These are phyloP conservation scores for Leptinotarsa defecta DNA, from an alignment of 1,140 invertebrate genomes.

Conservation along the genomic window DNA sequence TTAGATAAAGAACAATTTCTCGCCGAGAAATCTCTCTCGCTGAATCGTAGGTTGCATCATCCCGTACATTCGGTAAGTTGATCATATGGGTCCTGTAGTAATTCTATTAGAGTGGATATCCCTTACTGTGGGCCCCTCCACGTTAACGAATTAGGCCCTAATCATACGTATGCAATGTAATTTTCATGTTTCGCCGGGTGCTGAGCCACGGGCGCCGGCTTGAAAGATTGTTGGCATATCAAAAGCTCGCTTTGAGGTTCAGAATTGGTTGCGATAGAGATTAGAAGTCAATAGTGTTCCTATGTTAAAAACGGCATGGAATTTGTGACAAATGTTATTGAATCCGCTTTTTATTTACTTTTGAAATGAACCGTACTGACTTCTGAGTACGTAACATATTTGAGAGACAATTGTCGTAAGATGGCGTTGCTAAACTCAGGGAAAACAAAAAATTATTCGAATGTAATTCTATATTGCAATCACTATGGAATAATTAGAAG, in stretches of 20 bases:
- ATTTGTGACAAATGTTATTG: too few species aligned
- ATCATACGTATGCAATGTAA: conserved; percentile 36
- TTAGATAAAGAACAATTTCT: background rate
- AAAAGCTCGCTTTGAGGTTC: background rate
- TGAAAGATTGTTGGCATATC: background rate
- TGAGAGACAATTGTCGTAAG: too few species aligned
- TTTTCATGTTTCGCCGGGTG: conserved; percentile 26
- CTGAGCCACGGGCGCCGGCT: conserved; percentile 14
- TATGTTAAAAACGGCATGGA: too few species aligned
- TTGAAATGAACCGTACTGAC: too few species aligned
- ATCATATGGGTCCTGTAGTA: conserved; percentile 33
- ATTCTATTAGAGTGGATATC: conserved; percentile 37
- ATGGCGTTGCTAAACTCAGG: too few species aligned
- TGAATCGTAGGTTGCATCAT: conserved; percentile 1
- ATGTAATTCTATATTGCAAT: too few species aligned
- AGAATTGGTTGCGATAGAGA: too few species aligned
- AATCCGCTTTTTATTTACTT: too few species aligned
- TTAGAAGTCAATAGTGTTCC: too few species aligned
- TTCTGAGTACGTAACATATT: too few species aligned
- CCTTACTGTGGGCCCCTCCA: conserved; percentile 34
- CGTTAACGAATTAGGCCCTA: conserved; percentile 35
- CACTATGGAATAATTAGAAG: too few species aligned
- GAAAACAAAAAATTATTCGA: too few species aligned
- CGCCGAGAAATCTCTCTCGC: background rate
- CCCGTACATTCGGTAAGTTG: conserved; percentile 30